Evolutionary conservation across 2,113 vertebrate species (phyloP).

Genomic region (Tylochromis polylepis): DNA sequence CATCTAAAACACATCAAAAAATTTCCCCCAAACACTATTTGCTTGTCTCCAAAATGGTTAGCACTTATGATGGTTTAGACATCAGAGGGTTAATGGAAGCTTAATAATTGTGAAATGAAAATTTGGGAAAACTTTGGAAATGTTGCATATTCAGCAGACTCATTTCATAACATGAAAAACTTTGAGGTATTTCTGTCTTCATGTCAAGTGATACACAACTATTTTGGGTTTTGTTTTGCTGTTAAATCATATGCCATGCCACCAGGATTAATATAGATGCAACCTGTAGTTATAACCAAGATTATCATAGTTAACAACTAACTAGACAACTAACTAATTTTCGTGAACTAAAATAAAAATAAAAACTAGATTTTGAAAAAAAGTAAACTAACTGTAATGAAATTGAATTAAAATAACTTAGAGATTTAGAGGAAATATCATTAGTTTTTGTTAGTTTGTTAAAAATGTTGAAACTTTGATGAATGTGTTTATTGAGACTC

Average conservation of each 20-base stretch:
- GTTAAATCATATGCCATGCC: not conserved
- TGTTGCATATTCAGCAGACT: not conserved
- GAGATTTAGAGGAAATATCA: not conserved
- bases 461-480: not conserved
- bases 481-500: not conserved
- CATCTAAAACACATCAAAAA: not conserved
- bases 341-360: not conserved
- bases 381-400: fast-evolving
- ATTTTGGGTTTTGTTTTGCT: fast-evolving
- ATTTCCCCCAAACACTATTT: fast-evolving
- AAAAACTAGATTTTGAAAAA: not conserved
- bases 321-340: not conserved
- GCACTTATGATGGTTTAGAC: not conserved
- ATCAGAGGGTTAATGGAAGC: not conserved
- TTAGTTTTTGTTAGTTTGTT: not conserved
- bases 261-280: not conserved
- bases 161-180: not conserved
- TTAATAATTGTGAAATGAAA: not conserved
- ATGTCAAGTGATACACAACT: not conserved
- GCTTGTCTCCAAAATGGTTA: not conserved
- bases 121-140: not conserved
- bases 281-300: not conserved
- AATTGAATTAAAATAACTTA: not conserved
- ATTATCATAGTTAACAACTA: not conserved
- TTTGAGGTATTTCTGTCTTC: not conserved